A percentile compares a stretch with the other conserved stretches of the same genome.
phyloP scores from a whole-genome alignment of 1,140 invertebrate genomes.

The Nilaparvata lugens region DNA sequence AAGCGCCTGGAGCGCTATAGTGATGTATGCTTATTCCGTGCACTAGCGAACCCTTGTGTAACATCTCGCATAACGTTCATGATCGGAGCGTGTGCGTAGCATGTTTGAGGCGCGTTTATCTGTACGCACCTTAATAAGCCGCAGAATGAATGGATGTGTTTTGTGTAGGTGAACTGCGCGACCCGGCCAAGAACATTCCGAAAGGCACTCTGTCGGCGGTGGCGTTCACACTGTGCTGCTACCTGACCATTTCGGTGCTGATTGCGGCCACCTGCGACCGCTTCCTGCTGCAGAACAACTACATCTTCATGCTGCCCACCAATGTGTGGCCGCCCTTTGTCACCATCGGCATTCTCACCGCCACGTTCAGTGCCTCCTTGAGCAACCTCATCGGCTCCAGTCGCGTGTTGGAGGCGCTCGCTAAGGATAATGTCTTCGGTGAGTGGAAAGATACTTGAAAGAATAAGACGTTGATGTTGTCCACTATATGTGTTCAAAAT shows the following conservation, averaged over 20 bases:
- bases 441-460: too few relatives aligned
- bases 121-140: too few relatives aligned
- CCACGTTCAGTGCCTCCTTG: slow-evolving; percentile 90
- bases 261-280: slow-evolving; percentile 75
- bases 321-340: slow-evolving; percentile 91
- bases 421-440: slow-evolving; percentile 97
- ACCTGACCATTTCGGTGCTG: slow-evolving; percentile 75
- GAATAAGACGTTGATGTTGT: too few relatives aligned
- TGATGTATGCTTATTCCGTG: too few relatives aligned
- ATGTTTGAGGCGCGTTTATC: too few relatives aligned
- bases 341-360: slow-evolving; percentile 85
- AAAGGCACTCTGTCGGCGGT: slow-evolving; percentile 87
- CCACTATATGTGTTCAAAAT: too few relatives aligned
- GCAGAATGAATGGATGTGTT: too few relatives aligned
- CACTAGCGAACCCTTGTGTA: too few relatives aligned
- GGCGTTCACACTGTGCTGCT: slow-evolving; percentile 82
- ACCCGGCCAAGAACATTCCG: slow-evolving; percentile 88
- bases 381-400: slow-evolving; percentile 96
- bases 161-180: slow-evolving; percentile 77
- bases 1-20: too few relatives aligned
- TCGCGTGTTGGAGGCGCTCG: slow-evolving; percentile 87
- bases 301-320: slow-evolving; percentile 85
- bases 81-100: too few relatives aligned
- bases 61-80: too few relatives aligned
- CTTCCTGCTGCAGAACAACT: slow-evolving; percentile 83